These are phyloP conservation scores for Drosophila santomea DNA, from an alignment of 1,140 invertebrate species.

Conservation along the genomic window DNA sequence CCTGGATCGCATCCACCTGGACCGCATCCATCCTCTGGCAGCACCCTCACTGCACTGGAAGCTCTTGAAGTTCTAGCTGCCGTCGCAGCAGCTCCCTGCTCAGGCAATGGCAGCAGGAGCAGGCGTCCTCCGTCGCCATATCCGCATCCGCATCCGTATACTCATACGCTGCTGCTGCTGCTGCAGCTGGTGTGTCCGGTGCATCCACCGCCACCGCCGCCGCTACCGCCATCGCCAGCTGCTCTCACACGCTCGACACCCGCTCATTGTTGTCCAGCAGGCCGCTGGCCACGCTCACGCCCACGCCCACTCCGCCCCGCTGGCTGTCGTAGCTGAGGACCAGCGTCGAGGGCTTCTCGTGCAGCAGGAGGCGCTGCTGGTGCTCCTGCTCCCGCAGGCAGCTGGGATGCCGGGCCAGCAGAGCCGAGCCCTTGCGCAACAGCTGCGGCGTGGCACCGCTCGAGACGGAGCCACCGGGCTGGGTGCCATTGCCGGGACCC, in stretches of 20 bases:
- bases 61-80: constrained; percentile 67
- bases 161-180: neutral
- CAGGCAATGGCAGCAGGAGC: constrained; percentile 78
- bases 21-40: constrained; percentile 45
- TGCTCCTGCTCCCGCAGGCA: constrained; percentile 59
- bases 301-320: constrained; percentile 58
- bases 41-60: constrained; percentile 40
- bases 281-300: constrained; percentile 59
- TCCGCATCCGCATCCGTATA: constrained; percentile 18
- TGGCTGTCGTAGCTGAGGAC: constrained; percentile 70
- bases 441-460: constrained; percentile 56
- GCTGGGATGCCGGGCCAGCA: constrained; percentile 48
- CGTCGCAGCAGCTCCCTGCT: constrained; percentile 72
- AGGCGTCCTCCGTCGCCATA: constrained; percentile 37
- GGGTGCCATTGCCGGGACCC: constrained; percentile 24
- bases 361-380: constrained; percentile 54
- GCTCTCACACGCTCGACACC: constrained; percentile 76
- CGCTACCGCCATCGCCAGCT: constrained; percentile 75
- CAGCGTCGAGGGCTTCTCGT: constrained; percentile 52
- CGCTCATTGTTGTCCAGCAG: constrained; percentile 60
- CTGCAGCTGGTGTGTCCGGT: neutral
- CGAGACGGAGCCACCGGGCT: constrained; percentile 1
- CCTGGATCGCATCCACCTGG: neutral
- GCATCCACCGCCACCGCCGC: constrained; percentile 44
- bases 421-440: constrained; percentile 63